Evolutionary conservation across 2,888 invertebrate species (phyloP).

Genomic region (Sceliomorpha sp.): DNA sequence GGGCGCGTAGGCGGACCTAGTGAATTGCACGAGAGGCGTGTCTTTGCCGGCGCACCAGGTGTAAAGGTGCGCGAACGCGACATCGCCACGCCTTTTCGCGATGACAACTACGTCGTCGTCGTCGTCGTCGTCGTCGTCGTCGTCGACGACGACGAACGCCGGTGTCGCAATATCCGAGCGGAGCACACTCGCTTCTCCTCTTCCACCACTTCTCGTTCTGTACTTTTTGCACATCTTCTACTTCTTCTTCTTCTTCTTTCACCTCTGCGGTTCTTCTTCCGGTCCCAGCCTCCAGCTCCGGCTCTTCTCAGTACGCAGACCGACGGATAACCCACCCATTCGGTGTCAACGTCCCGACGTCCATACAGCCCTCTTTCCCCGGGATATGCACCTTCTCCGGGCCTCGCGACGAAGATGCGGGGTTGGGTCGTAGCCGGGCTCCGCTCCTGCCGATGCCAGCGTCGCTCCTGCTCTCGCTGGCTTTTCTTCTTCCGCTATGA

Average conservation of each 20-base stretch:
- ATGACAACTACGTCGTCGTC: conserved; percentile 43
- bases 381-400: conserved; percentile 63
- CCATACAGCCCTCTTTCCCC: conserved; percentile 56
- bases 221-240: conserved; percentile 3
- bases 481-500: conserved; percentile 1
- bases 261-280: conserved; percentile 43
- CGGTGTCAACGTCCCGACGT: conserved; percentile 73
- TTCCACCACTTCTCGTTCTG: conserved; percentile 61
- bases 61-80: conserved; percentile 78
- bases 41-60: conserved; percentile 77
- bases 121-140: too few relatives aligned
- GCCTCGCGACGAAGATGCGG: conserved; percentile 23
- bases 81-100: conserved; percentile 76
- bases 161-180: conserved; percentile 54
- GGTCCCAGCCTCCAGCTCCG: conserved; percentile 21
- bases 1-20: conserved; percentile 73
- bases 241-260: conserved; percentile 44
- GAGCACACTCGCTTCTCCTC: conserved; percentile 37
- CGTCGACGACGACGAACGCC: conserved; percentile 52
- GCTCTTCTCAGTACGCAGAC: conserved; percentile 44
- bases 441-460: not conserved
- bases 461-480: not conserved
- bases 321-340: conserved; percentile 63
- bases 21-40: conserved; percentile 77
- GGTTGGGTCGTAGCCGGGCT: conserved; percentile 10